Evolutionary conservation across 2,113 vertebrate species (phyloP).

Genomic region (Tragelaphus strepsiceros): DNA sequence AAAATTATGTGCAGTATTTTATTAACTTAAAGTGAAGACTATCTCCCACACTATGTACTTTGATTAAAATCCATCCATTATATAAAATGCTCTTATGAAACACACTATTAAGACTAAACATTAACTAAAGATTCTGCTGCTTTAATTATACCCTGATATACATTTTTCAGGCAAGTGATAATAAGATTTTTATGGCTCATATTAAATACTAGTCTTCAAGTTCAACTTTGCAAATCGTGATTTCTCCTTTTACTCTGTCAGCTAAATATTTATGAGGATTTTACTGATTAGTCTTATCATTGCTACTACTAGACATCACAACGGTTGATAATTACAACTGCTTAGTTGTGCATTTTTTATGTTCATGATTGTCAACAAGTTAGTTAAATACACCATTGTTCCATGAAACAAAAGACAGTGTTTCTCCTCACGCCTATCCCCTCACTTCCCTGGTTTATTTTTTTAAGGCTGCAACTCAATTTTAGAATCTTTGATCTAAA

Average conservation of each 20-base stretch:
- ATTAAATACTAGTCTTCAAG: conserved; percentile 61
- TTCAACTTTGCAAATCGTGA: conserved; percentile 50
- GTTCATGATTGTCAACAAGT: neutral
- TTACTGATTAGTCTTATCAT: neutral
- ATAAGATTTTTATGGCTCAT: conserved; percentile 72
- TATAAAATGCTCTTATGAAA: conserved; percentile 60
- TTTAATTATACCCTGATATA: conserved; percentile 70
- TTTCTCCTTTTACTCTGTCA: conserved; percentile 9
- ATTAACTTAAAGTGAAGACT: conserved; percentile 54
- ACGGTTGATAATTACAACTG: neutral
- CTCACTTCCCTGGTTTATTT: neutral
- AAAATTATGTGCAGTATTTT: conserved; percentile 52
- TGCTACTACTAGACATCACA: neutral
- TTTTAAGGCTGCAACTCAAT: neutral
- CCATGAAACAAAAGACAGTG: neutral
- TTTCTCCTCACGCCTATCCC: neutral
- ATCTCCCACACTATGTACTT: conserved; percentile 33
- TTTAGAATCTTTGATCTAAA: conserved; percentile 1
- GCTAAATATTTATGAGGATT: neutral
- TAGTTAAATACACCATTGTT: neutral
- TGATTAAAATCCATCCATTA: conserved; percentile 51
- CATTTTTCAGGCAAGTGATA: conserved; percentile 68
- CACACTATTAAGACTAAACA: conserved; percentile 52
- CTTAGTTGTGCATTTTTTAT: neutral
- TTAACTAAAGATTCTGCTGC: conserved; percentile 67